A percentile compares a stretch with the other conserved stretches of the same genome.
phyloP scores from a whole-genome alignment of 2,888 invertebrate species.

The Drosophila hamatofila region DNA sequence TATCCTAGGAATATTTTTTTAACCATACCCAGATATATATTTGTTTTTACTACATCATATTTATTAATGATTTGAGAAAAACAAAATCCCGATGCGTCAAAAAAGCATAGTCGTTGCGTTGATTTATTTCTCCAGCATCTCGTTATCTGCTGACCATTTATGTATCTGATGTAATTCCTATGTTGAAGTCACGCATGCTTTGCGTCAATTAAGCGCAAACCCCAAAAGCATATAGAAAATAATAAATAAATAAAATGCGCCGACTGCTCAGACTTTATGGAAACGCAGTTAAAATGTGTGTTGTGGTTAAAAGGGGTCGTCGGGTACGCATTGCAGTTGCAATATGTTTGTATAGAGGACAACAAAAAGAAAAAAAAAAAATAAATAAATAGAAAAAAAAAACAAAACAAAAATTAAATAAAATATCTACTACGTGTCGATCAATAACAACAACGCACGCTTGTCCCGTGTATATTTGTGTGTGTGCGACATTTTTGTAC shows the following conservation, averaged over 20 bases:
- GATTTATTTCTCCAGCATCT: constrained; percentile 29
- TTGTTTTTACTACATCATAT: no score
- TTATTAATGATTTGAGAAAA: not conserved
- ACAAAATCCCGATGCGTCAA: not conserved
- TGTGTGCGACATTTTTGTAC: constrained; percentile 75
- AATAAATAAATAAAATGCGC: constrained; percentile 38
- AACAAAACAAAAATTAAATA: constrained; percentile 22
- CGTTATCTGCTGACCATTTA: constrained; percentile 43
- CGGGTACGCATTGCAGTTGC: constrained; percentile 29
- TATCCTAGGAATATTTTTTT: no score
- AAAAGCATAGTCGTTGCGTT: constrained; percentile 7
- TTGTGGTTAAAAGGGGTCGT: constrained; percentile 34
- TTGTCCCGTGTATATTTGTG: constrained; percentile 43
- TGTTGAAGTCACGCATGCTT: constrained; percentile 71
- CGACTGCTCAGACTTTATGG: constrained; percentile 30
- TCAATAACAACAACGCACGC: constrained; percentile 57
- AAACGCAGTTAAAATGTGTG: constrained; percentile 28
- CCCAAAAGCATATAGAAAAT: constrained; percentile 32
- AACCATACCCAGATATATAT: no score
- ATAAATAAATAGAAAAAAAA: constrained; percentile 2
- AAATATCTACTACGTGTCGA: constrained; percentile 53
- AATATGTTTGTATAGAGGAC: constrained; percentile 44
- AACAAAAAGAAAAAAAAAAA: constrained; percentile 5
- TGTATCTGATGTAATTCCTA: constrained; percentile 76
- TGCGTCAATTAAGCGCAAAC: constrained; percentile 48